Evolutionary conservation across 1,140 invertebrate species (phyloP).

Genomic region (Bombus sibiricus): DNA sequence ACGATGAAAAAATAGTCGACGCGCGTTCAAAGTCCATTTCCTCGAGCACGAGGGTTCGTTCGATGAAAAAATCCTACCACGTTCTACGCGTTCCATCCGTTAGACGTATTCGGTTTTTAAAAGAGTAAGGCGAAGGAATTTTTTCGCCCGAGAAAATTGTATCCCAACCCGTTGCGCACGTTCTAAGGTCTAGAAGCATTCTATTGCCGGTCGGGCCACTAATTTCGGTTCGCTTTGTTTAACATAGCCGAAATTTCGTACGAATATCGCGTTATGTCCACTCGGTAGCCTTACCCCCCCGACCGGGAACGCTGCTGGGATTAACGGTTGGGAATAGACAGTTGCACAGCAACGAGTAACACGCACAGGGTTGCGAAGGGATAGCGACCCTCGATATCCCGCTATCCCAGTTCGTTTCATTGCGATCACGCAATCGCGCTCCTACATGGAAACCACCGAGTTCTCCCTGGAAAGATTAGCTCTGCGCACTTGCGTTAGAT

Average conservation of each 20-base stretch:
- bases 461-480: neutral
- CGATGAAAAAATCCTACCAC: no score
- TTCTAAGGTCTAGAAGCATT: no score
- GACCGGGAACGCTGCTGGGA: constrained; percentile 12
- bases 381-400: constrained; percentile 3
- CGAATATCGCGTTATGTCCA: constrained; percentile 18
- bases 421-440: neutral
- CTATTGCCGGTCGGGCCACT: neutral
- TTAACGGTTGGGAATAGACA: constrained; percentile 29
- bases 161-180: no score
- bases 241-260: neutral
- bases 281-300: neutral
- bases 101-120: no score
- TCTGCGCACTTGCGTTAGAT: neutral
- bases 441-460: neutral
- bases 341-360: neutral
- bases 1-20: no score
- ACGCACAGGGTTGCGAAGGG: constrained; percentile 10
- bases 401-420: constrained; percentile 16
- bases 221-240: neutral
- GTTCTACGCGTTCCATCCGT: no score
- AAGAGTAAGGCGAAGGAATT: fast-evolving
- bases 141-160: no score
- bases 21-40: no score
- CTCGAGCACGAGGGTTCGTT: no score